phyloP scores from a whole-genome alignment of 2,888 invertebrate species.

The Cephus nigrinus region DNA sequence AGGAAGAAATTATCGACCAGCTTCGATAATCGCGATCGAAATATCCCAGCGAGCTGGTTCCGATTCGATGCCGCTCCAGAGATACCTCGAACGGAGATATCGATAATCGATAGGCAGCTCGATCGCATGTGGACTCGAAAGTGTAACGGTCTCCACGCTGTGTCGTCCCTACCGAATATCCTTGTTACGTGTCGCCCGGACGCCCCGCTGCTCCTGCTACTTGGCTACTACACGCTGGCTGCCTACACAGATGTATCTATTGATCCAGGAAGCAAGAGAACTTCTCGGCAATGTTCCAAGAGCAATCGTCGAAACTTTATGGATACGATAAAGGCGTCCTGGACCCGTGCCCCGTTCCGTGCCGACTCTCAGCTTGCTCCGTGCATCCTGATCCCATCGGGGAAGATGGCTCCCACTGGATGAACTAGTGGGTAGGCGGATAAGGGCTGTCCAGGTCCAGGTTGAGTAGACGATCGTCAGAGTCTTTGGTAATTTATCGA shows the following conservation, averaged over 20 bases:
- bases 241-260: background rate
- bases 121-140: background rate
- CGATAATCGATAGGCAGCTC: background rate
- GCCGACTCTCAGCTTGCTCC: background rate
- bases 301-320: background rate
- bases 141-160: background rate
- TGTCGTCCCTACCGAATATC: background rate
- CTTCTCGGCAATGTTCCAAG: background rate
- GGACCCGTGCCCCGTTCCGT: no score
- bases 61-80: background rate
- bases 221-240: background rate
- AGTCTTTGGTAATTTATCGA: background rate
- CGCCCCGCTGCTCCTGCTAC: background rate
- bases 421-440: background rate
- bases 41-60: background rate
- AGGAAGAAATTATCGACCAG: background rate
- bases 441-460: background rate
- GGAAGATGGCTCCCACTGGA: background rate
- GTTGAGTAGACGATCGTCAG: background rate
- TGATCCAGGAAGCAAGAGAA: background rate
- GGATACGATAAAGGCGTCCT: background rate
- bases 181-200: background rate
- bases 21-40: background rate
- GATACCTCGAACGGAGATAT: background rate
- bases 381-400: background rate